Base-by-base conservation (phyloP, 2,888 invertebrate species). In the Drosophila paranaensis region DNA sequence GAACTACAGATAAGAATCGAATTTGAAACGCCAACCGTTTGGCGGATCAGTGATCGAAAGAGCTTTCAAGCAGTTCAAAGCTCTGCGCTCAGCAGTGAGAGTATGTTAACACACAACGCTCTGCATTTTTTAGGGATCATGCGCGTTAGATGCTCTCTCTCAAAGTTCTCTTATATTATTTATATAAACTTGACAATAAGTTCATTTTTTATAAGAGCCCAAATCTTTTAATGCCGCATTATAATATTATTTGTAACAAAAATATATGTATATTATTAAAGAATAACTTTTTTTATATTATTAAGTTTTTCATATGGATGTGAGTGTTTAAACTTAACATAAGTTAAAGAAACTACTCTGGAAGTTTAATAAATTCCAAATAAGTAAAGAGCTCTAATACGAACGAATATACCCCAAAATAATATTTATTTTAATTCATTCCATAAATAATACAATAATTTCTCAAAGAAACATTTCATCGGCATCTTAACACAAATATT, bases 11-110 rank as follows among this genome's bases (percentile, higher is more conserved):
- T 72, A 77, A 57, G 30, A 40, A 25, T 13, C 2, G 3, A 46
- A 27, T 71, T 68, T 9, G 10, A 68, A 71, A 27, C 16, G 13
- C 27, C 27, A 60, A 50, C 42, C 39, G 33, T 33, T 48, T 51
- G 27, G 11, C 3, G 11, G 43, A 60, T 50, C 50, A 27, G 11
- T 27, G 40, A 39, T 30, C 10, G 2, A 2, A 9, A 14, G 37
- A 74, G 56, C 77, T 74, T 63, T 54, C 39, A 77, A 74, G 74
- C 62, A 70, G 74, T 78, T 50, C 63, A 70, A 69, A 78, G 65
- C 79, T 74, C 30, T 20, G 30, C 0, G 33, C n/a, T n/a, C 8
- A n/a, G 6, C 8, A 14, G 1, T 13, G 20, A 16, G 14, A 30
- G 35, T 20, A 20, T 55, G 11, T 4, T 14, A 5, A 9, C 30